These are phyloP conservation scores for Holothuria glaberrima DNA, from an alignment of 35 echinoderm and acorn worm species.

Conservation along the genomic window DNA sequence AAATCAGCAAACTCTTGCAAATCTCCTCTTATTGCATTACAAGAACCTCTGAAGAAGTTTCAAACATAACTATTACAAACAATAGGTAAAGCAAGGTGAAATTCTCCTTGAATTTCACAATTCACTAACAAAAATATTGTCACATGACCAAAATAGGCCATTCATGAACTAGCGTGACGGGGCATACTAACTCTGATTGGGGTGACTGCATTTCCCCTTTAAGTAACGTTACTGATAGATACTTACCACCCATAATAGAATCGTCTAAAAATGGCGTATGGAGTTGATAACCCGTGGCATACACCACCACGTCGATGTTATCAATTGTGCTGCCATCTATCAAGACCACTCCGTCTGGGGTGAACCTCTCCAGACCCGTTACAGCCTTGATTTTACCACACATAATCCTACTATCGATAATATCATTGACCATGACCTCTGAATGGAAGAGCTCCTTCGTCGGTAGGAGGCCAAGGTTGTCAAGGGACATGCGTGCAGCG, in stretches of 20 bases:
- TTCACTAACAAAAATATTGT: too few relatives aligned
- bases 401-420: conserved; percentile 44
- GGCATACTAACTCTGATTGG: too few relatives aligned
- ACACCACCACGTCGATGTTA: conserved; percentile 61
- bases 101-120: too few relatives aligned
- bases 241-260: conserved; percentile 58
- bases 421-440: conserved; percentile 61
- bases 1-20: too few relatives aligned
- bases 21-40: too few relatives aligned
- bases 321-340: conserved; percentile 52
- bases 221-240: too few relatives aligned
- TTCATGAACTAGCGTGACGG: too few relatives aligned
- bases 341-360: conserved; percentile 38
- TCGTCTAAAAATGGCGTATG: conserved; percentile 58
- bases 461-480: conserved; percentile 39
- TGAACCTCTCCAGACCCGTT: conserved; percentile 44
- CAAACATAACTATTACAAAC: too few relatives aligned
- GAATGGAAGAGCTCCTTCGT: background rate
- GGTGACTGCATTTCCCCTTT: too few relatives aligned
- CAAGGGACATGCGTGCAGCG: conserved; percentile 22
- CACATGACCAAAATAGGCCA: too few relatives aligned
- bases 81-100: too few relatives aligned
- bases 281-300: conserved; percentile 71
- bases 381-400: conserved; percentile 47
- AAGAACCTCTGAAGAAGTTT: too few relatives aligned